These are phyloP conservation scores for Leptobrachium leishanense DNA, from an alignment of 2,113 vertebrate genomes.

Conservation along the genomic window DNA sequence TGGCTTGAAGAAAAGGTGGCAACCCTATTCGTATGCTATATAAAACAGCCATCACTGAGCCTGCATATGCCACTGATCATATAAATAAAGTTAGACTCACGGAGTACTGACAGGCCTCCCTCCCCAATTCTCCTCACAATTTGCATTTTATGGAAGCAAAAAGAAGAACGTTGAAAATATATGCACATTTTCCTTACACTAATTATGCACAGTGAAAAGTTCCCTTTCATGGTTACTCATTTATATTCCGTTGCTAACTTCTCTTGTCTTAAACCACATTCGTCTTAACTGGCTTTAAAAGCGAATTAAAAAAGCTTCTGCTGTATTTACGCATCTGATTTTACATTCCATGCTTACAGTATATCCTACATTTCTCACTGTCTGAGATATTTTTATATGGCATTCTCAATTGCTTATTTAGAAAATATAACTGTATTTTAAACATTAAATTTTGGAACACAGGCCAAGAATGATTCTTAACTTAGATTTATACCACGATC, in stretches of 20 bases:
- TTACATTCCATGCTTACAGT: slow-evolving; percentile 20
- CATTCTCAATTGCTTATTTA: neutral
- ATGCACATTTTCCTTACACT: slow-evolving; percentile 62
- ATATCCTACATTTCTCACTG: neutral
- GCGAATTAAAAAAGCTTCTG: slow-evolving; percentile 38
- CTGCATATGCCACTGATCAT: neutral
- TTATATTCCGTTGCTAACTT: slow-evolving; percentile 61
- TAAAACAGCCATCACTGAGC: slow-evolving; percentile 16
- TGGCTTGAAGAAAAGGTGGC: no score
- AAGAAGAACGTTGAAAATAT: slow-evolving; percentile 57
- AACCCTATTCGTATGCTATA: neutral
- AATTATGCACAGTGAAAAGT: slow-evolving; percentile 64
- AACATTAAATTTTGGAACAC: neutral
- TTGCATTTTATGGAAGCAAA: slow-evolving; percentile 63
- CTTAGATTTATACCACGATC: neutral
- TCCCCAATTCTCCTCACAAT: slow-evolving; percentile 47
- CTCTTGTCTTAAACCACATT: slow-evolving; percentile 52
- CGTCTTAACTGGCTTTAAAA: slow-evolving; percentile 41
- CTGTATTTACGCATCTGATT: slow-evolving; percentile 35
- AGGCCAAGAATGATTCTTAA: neutral
- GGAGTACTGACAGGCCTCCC: slow-evolving; percentile 21
- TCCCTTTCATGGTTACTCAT: slow-evolving; percentile 65
- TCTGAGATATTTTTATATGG: neutral
- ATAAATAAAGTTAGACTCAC: slow-evolving; percentile 17
- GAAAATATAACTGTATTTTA: neutral